Percentiles rank a stretch among this genome's conserved stretches.
These are phyloP conservation scores for Selene dorsalis DNA, from an alignment of 2,797 vertebrate species.

Conservation along the genomic window DNA sequence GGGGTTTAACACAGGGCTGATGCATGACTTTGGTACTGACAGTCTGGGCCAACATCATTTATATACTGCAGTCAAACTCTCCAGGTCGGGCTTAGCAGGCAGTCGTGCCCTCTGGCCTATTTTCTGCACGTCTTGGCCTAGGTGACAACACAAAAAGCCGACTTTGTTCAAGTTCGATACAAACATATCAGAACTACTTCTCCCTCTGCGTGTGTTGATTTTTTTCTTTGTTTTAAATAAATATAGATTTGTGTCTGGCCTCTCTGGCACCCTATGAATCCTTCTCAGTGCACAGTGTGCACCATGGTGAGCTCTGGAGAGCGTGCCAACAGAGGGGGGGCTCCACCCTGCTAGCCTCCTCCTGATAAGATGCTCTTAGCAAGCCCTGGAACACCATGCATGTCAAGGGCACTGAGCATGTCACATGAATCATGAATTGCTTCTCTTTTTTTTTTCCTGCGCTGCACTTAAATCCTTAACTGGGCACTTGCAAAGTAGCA, in stretches of 20 bases:
- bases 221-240: constrained; percentile 50
- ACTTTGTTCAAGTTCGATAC: constrained; percentile 59
- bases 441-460: neutral
- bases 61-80: constrained; percentile 35
- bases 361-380: constrained; percentile 74
- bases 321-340: neutral
- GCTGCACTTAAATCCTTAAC: constrained; percentile 45
- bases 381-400: constrained; percentile 64
- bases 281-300: constrained; percentile 38
- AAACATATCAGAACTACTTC: constrained; percentile 11
- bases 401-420: constrained; percentile 66
- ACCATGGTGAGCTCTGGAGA: constrained; percentile 41
- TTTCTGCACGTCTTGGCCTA: constrained; percentile 25
- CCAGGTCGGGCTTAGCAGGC: constrained; percentile 17
- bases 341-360: constrained; percentile 28
- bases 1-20: constrained; percentile 57
- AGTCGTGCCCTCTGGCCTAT: constrained; percentile 26
- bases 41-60: constrained; percentile 64
- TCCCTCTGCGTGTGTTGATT: neutral
- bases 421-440: constrained; percentile 71
- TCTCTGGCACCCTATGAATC: constrained; percentile 42
- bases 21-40: constrained; percentile 68
- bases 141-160: constrained; percentile 30
- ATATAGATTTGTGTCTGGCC: constrained; percentile 63
- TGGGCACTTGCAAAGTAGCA: constrained; percentile 46